phyloP scores from a whole-genome alignment of 2,888 invertebrate genomes.

The Agriopis marginaria region DNA sequence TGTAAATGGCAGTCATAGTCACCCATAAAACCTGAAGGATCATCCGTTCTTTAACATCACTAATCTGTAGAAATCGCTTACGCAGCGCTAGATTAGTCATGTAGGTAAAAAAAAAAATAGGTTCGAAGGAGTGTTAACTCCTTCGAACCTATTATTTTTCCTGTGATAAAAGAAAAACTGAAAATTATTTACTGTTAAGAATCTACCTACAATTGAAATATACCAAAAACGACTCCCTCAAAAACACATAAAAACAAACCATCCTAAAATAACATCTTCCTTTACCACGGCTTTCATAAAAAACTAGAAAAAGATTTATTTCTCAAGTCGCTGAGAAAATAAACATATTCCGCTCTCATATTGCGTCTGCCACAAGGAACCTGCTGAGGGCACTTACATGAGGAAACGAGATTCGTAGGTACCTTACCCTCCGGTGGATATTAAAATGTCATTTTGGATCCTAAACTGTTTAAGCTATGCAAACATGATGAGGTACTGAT shows the following conservation, averaged over 20 bases:
- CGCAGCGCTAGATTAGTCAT: background rate
- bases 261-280: slow-evolving; percentile 27
- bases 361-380: slow-evolving; percentile 25
- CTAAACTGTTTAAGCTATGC: slow-evolving; percentile 12
- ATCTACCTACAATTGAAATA: background rate
- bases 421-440: slow-evolving; percentile 5
- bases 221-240: background rate
- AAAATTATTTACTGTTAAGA: background rate
- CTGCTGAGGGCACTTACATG: slow-evolving; percentile 20
- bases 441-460: slow-evolving; percentile 27
- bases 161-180: background rate
- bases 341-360: slow-evolving; percentile 30
- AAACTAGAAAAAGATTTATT: slow-evolving; percentile 30
- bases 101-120: too few relatives aligned
- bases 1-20: background rate
- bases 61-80: background rate
- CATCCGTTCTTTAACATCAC: too few relatives aligned
- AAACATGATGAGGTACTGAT: background rate
- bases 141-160: background rate
- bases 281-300: slow-evolving; percentile 21
- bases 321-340: slow-evolving; percentile 21
- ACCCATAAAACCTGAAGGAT: background rate
- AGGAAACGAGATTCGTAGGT: slow-evolving; percentile 25
- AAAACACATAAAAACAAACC: slow-evolving; percentile 5
- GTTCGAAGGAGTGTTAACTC: background rate